Conservation (phyloP, 2,888 invertebrate genomes). For the Calliscelio sp. region DNA sequence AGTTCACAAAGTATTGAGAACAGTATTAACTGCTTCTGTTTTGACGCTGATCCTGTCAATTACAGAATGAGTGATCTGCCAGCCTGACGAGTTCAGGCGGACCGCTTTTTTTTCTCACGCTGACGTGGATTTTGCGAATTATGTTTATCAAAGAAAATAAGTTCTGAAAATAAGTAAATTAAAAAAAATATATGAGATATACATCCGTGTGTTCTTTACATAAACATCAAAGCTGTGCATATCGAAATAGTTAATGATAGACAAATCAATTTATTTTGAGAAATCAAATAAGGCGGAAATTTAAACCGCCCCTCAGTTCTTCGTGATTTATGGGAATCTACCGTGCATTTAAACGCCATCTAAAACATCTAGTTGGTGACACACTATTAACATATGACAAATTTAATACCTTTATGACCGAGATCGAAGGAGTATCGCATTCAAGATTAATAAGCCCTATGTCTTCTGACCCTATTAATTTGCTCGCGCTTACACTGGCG, state of each 20-base stretch:
- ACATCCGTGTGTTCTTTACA: slow-evolving; percentile 5
- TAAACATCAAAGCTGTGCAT: background rate
- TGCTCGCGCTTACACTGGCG: slow-evolving; percentile 38
- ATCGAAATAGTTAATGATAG: background rate
- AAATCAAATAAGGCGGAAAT: slow-evolving; percentile 58
- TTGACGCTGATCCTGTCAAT: background rate
- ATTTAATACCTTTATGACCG: slow-evolving; percentile 46
- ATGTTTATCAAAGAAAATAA: background rate
- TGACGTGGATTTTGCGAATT: background rate
- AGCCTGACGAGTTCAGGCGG: background rate
- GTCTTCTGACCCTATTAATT: slow-evolving; percentile 63
- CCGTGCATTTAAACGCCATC: slow-evolving; percentile 51
- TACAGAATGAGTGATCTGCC: background rate
- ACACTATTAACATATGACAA: slow-evolving; percentile 52
- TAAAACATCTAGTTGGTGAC: slow-evolving; percentile 46
- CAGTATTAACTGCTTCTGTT: background rate
- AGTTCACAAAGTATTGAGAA: background rate
- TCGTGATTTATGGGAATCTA: slow-evolving; percentile 62
- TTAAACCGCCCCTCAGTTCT: slow-evolving; percentile 60
- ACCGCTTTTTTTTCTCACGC: background rate
- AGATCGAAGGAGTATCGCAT: slow-evolving; percentile 63
- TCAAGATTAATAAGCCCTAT: slow-evolving; percentile 44
- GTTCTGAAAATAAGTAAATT: background rate
- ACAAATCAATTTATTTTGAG: slow-evolving; percentile 2
- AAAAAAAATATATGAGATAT: background rate